Conservation (phyloP, 2,797 vertebrate genomes). For the Sebastes nivosus region DNA sequence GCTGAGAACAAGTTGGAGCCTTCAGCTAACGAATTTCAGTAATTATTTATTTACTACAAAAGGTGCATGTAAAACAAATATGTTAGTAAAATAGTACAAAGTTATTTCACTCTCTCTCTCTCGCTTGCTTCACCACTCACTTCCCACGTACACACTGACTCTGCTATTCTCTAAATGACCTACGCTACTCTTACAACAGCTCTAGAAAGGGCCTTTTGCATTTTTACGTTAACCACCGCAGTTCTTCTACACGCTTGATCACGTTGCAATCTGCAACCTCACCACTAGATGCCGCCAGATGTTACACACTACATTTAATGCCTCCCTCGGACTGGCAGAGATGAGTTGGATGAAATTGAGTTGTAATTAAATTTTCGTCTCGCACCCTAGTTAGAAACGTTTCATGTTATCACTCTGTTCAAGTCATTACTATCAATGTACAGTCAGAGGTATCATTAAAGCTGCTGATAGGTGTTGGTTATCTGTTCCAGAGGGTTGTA, state of each 20-base stretch:
- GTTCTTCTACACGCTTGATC: too few species aligned
- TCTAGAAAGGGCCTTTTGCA: too few species aligned
- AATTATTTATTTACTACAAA: background rate
- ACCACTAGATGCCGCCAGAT: too few species aligned
- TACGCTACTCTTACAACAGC: too few species aligned
- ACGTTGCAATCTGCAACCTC: too few species aligned
- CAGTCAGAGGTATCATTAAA: background rate
- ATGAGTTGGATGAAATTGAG: background rate
- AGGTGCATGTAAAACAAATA: background rate
- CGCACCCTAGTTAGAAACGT: background rate
- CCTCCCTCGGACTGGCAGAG: background rate
- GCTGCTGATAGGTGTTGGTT: background rate
- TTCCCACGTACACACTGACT: too few species aligned
- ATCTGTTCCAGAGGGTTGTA: conserved; percentile 83
- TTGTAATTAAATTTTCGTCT: background rate
- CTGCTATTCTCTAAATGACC: too few species aligned
- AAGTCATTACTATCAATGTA: background rate
- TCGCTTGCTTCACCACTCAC: too few species aligned
- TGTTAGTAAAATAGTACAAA: background rate
- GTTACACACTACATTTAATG: too few species aligned
- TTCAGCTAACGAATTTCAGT: background rate
- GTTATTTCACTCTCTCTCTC: background rate
- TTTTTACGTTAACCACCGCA: too few species aligned
- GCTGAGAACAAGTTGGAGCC: background rate
- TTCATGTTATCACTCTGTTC: background rate